Evolutionary conservation across 2,888 invertebrate genomes (phyloP).

Genomic region (Hypercompe scribonia): DNA sequence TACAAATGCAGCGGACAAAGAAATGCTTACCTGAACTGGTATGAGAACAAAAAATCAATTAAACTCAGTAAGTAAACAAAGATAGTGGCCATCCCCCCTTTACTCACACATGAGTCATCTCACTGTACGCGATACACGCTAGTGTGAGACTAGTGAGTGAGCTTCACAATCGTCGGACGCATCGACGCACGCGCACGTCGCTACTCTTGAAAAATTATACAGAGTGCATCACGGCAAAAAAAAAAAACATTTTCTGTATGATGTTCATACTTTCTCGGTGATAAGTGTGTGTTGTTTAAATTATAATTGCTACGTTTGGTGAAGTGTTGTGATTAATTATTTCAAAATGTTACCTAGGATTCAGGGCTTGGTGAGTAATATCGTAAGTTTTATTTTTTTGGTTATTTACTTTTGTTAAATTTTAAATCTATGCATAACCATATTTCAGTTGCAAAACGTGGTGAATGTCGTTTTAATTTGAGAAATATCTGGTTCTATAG

Average conservation of each 20-base stretch:
- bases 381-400: conserved; percentile 11
- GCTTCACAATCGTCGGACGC: conserved; percentile 64
- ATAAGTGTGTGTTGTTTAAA: conserved; percentile 56
- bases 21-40: not conserved
- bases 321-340: conserved; percentile 53
- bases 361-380: conserved; percentile 79
- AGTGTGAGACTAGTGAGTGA: conserved; percentile 11
- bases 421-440: not conserved
- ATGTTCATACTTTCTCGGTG: conserved; percentile 56
- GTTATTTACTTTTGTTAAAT: not conserved
- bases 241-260: conserved; percentile 45
- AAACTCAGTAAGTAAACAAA: conserved; percentile 49
- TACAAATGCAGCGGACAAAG: not conserved
- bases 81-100: conserved; percentile 32
- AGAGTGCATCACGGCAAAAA: conserved; percentile 23
- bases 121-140: conserved; percentile 27
- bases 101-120: conserved; percentile 45
- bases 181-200: conserved; percentile 71
- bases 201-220: conserved; percentile 17
- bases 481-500: not conserved
- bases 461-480: not conserved
- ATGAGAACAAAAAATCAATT: conserved; percentile 25
- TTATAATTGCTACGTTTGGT: conserved; percentile 42
- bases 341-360: conserved; percentile 82
- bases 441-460: not conserved